These are phyloP conservation scores for Invenusta paracnida DNA, from an alignment of 2,888 invertebrate genomes.

Conservation along the genomic window DNA sequence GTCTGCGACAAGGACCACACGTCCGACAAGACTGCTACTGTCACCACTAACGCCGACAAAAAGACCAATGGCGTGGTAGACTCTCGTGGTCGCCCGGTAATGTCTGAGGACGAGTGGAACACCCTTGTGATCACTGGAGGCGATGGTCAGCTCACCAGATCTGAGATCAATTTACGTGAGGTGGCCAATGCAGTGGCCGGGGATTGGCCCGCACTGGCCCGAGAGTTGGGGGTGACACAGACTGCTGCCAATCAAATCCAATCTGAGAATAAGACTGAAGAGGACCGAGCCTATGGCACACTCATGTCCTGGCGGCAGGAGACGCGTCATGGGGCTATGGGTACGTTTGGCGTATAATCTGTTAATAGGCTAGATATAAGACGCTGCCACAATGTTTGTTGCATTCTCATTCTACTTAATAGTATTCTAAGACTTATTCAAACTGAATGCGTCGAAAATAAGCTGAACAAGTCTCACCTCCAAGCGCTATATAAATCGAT, in stretches of 20 bases:
- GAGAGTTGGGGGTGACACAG: conserved; percentile 78
- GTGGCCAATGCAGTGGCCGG: conserved; percentile 39
- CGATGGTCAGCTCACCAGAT: conserved; percentile 53
- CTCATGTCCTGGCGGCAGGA: conserved; percentile 25
- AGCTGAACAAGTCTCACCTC: too few relatives aligned
- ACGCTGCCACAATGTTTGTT: too few relatives aligned
- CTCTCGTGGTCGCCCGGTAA: conserved; percentile 24
- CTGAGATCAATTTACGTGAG: conserved; percentile 41
- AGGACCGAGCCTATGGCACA: conserved; percentile 4
- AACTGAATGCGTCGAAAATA: too few relatives aligned
- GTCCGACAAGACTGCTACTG: neutral
- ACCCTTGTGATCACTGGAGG: conserved; percentile 56
- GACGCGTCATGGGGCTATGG: conserved; percentile 52
- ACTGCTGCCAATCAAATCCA: conserved; percentile 68
- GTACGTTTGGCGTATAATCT: too few relatives aligned
- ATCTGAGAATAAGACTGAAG: neutral
- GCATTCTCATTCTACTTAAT: too few relatives aligned
- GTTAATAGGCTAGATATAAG: too few relatives aligned
- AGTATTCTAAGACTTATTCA: too few relatives aligned
- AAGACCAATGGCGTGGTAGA: neutral
- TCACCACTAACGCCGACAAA: neutral
- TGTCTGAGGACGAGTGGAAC: conserved; percentile 35
- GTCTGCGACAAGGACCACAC: neutral
- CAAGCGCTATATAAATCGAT: too few relatives aligned
- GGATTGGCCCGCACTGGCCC: conserved; percentile 65